These are phyloP conservation scores for Saguinus imperator DNA, from an alignment of 2,113 vertebrate genomes.

Conservation along the genomic window DNA sequence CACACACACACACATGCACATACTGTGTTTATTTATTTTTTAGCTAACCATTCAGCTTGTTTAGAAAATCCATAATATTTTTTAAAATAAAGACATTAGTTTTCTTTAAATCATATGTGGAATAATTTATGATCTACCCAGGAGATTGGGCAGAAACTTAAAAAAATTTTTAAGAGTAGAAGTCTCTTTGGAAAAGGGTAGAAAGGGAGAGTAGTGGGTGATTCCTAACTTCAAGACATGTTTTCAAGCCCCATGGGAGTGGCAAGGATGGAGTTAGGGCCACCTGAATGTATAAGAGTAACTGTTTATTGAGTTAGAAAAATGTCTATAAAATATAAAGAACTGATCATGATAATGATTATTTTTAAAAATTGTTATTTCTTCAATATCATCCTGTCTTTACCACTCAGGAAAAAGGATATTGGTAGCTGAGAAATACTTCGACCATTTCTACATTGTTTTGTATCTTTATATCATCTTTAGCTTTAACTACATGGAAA, in stretches of 20 bases:
- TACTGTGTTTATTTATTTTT: not conserved
- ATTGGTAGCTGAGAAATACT: not conserved
- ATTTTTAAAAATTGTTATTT: not conserved
- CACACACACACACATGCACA: not conserved
- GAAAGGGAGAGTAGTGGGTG: not conserved
- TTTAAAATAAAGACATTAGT: not conserved
- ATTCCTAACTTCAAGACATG: conserved; percentile 3
- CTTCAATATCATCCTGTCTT: not conserved
- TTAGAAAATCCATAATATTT: not conserved
- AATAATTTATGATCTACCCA: not conserved
- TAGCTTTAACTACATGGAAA: not conserved
- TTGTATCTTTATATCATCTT: not conserved
- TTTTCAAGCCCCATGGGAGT: not conserved
- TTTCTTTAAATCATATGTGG: not conserved
- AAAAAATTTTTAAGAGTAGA: not conserved
- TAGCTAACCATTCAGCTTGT: not conserved
- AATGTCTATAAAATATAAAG: not conserved
- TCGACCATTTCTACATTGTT: not conserved
- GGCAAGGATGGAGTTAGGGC: not conserved
- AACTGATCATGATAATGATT: not conserved
- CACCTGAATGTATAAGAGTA: not conserved
- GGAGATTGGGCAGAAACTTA: not conserved
- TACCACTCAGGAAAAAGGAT: not conserved
- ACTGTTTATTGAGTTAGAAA: not conserved
- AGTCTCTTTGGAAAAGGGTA: not conserved